Base-by-base conservation (phyloP, 1,140 invertebrate genomes). In the Ridgeia piscesae region DNA sequence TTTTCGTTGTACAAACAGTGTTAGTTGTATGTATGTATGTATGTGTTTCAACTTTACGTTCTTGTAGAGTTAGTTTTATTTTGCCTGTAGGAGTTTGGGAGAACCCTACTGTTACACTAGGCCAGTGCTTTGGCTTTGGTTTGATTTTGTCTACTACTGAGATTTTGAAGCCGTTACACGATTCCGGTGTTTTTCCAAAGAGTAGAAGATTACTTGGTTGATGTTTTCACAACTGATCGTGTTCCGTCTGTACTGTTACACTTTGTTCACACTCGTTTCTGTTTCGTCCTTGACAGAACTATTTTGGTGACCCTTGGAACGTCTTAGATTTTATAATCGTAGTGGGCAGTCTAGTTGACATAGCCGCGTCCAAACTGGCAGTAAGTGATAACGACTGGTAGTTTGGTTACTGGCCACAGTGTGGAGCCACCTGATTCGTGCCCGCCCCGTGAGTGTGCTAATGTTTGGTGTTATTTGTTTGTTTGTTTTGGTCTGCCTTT, bases 301-400 rank as follows among this genome's bases (percentile, higher is more conserved):
- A 99, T 96, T 99, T 99, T 96, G 98, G 99, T 89, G 99, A 99
- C 97, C 98, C 99, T 21, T 99, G 99, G 99, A 99, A 99, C 96
- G 98, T 99, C 1, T 99, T 99, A 96, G 99, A 99, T 97, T 99
- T 99, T 96, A 98, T 99, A 94, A 99, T 99, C 95, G 99, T 99
- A 0, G 96, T 99, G 89, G 99, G 99, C 94, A 99, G 99, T 96
- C 99, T 99, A 96, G 99, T 99, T 95, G 99, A 99, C 96, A 99
- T 99, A 95, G 98, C 99, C 93, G 99, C 99, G 94, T 98, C 99
- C 95, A 99, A 99, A 97, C n/a, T 94, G 6, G 33, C 91, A 93
- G 92, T 93, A 92, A 93, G 93, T 93, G 35, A 34, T 35, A 90
- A 90, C 17, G 27, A 77, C 17, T 77, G 58, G 58, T 77, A 77